Conservation (phyloP, 2,113 vertebrate genomes). For the Pachyramphus minor region DNA sequence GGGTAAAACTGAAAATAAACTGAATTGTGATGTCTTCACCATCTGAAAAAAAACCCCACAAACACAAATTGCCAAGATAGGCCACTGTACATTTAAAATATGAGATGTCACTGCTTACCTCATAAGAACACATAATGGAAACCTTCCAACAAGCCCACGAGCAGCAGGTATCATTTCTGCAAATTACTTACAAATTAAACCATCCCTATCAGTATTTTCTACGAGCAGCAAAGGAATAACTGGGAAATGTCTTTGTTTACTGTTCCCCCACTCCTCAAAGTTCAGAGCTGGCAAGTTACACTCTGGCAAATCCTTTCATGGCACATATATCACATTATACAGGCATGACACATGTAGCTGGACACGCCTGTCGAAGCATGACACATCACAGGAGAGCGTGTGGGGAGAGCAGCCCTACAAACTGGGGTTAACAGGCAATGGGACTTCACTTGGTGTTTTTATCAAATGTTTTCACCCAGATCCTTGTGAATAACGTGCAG, state of each 20-base stretch:
- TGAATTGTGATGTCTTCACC: background rate
- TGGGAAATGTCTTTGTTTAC: background rate
- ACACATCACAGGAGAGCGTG: background rate
- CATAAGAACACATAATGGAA: background rate
- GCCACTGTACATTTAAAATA: background rate
- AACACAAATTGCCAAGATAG: background rate
- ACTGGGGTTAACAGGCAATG: background rate
- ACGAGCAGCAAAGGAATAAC: background rate
- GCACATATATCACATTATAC: background rate
- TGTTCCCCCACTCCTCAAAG: background rate
- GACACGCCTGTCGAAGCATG: background rate
- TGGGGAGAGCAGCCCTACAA: background rate
- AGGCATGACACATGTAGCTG: background rate
- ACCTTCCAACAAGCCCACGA: background rate
- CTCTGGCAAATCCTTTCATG: background rate
- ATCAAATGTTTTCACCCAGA: slow-evolving; percentile 19
- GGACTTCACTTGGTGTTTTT: background rate
- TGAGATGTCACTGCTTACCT: background rate
- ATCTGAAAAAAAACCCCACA: background rate
- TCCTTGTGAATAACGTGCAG: background rate
- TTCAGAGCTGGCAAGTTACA: background rate
- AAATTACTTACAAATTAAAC: background rate
- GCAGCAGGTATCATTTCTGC: background rate
- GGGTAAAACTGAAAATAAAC: background rate
- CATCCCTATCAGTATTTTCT: background rate